Evolutionary conservation across 2,797 vertebrate species (phyloP).

Genomic region (Hydrocynus forskahlii): DNA sequence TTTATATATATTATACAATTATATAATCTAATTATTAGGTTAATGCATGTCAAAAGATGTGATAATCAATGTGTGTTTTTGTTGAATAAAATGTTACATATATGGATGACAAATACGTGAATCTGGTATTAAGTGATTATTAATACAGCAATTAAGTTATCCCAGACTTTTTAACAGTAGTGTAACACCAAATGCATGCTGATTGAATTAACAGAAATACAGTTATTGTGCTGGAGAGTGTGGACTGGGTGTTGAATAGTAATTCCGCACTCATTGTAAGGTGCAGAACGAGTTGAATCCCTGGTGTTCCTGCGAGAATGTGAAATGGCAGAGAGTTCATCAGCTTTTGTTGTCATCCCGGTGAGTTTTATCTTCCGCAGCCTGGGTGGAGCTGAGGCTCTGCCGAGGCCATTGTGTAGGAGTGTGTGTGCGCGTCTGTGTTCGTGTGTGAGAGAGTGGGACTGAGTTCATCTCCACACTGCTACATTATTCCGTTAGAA

Average conservation of each 20-base stretch:
- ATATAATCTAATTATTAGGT: too few species aligned
- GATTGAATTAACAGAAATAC: neutral
- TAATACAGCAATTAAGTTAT: neutral
- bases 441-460: slow-evolving; percentile 8
- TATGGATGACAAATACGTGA: too few species aligned
- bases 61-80: too few species aligned
- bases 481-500: neutral
- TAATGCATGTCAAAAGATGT: too few species aligned
- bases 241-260: neutral
- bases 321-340: slow-evolving; percentile 21
- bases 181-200: neutral
- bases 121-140: too few species aligned
- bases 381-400: slow-evolving; percentile 29
- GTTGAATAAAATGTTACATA: too few species aligned
- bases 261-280: slow-evolving; percentile 27
- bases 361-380: slow-evolving; percentile 44
- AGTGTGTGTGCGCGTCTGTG: slow-evolving; percentile 25
- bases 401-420: slow-evolving; percentile 52
- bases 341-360: slow-evolving; percentile 37
- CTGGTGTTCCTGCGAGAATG: neutral
- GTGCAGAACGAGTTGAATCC: slow-evolving; percentile 32
- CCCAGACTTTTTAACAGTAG: neutral
- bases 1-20: too few species aligned
- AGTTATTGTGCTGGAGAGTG: slow-evolving; percentile 8
- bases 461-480: neutral